Base-by-base conservation (phyloP, 2,113 vertebrate genomes). In the Lethenteron camtschaticum region DNA sequence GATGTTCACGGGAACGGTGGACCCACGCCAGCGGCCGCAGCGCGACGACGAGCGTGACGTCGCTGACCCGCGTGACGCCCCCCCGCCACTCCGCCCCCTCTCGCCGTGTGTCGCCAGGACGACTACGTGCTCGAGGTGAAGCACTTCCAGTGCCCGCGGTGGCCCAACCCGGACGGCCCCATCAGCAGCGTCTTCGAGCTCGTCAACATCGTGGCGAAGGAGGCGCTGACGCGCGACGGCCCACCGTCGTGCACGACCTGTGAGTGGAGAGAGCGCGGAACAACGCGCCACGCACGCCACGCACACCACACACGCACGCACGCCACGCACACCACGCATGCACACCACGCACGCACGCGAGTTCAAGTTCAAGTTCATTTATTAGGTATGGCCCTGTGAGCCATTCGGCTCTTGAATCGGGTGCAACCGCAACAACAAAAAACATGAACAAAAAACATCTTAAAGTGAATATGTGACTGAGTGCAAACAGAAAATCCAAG, bases 121-220 rank as follows among this genome's bases (percentile, higher is more conserved):
- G 92, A 97, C 76, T 95, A 83, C 4, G 82, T 90, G 68, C 81
- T 94, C 74, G 88, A 96, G 81, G 88, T 99, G 74, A 86, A 82
- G 70, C 90, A 88, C 76, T 96, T 87, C 77, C 83, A 82, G 55
- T 81, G 83, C 72, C 85, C 89, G 63, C 84, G 78, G 73, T 97
- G 94, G 94, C 92, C 90, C 60, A 90, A 95, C 80, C 92, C 90
- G 8, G 89, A 99, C 77, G 83, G 87, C 71, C 85, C 88, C 60
- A 85, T 95, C 74, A 95, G 89, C 76, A 88, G 83, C 80, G 90
- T 85, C 55, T 95, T 96, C 73, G 87, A 96, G 80, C 81, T 97
- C 69, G 79, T 91, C 73, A 82, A 77, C 74, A 75, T 94, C 73
- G 82, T 96, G 73, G 86, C 83, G 76, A 83, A 87, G 72, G 84